Percentiles rank a stretch among this genome's conserved stretches.
Conservation (phyloP, 2,797 vertebrate species). For the Propithecus perrieri region DNA sequence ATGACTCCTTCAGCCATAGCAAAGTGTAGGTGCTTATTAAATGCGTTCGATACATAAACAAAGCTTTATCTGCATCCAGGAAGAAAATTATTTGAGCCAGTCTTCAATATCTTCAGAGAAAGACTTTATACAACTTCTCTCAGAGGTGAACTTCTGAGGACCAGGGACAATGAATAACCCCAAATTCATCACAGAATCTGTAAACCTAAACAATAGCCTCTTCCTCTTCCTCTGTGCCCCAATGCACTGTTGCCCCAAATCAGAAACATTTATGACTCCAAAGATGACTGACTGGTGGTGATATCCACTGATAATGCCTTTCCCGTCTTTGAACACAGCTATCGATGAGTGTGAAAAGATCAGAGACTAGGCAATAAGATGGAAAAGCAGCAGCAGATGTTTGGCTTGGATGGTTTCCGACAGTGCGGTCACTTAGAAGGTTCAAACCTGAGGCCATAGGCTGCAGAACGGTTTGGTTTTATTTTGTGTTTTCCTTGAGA, state of each 20-base stretch:
- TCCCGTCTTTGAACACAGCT: not conserved
- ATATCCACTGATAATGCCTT: not conserved
- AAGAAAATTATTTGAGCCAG: not conserved
- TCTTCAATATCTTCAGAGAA: constrained; percentile 11
- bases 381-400: not conserved
- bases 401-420: not conserved
- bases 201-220: not conserved
- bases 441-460: not conserved
- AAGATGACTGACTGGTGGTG: not conserved
- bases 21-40: not conserved
- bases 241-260: too few relatives aligned
- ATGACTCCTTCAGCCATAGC: not conserved
- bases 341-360: not conserved
- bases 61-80: not conserved
- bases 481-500: not conserved
- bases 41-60: not conserved
- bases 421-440: not conserved
- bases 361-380: not conserved
- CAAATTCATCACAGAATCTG: not conserved
- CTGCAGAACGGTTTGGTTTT: not conserved
- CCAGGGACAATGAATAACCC: not conserved
- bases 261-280: not conserved
- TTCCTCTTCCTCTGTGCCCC: not conserved
- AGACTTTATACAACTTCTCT: not conserved
- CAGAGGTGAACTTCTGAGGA: not conserved